Evolutionary conservation across 2,888 invertebrate species (phyloP), one percentile per base, ranked within the genome.

Genomic region (Sinotaia quadrata): DNA sequence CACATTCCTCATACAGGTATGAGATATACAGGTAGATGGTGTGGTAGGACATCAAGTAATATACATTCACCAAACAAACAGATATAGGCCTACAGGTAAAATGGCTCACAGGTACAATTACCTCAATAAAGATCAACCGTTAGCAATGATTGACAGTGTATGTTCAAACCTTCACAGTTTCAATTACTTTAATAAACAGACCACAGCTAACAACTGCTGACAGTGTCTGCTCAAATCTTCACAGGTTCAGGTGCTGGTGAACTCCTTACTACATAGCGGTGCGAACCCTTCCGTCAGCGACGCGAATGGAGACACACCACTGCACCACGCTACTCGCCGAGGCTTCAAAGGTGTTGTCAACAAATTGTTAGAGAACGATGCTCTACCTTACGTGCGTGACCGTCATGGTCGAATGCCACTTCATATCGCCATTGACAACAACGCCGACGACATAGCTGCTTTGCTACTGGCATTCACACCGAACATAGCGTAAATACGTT

Each of bases 321-420:
- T 84, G 27, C 84, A 84, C 68, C 79, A 77, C 66, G 83, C 83
- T 8, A 83, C 80, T 0, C 59, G 68, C 62, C 74, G 78, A 21
- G 77, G 79, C 57, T 78, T 79, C 52, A 78, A 75, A 54, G 81
- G 80, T 18, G 81, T 83, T 10, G 78, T 80, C 27, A 73, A 71
- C 21, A 81, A 81, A 36, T 75, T 84, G 15, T 71, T 84, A 37
- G 82, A 84, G 33, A 75, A 80, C 58, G 78, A 81, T 51, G 84
- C 83, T n/a, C 60, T 76, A 27, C 81, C 84, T 1, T 75, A 81
- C 63, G 72, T 71, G 36, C 60, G 77, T 27, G 82, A 84, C 69
- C 75, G 74, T 29, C 49, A 79, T 5, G 72, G 72, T 3, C 69
- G 68, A 10, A 73, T 79, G 62, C 81, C 84, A 0, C 75, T 80